Conservation (phyloP, 2,888 invertebrate genomes). For the Chloroclysta siterata region DNA sequence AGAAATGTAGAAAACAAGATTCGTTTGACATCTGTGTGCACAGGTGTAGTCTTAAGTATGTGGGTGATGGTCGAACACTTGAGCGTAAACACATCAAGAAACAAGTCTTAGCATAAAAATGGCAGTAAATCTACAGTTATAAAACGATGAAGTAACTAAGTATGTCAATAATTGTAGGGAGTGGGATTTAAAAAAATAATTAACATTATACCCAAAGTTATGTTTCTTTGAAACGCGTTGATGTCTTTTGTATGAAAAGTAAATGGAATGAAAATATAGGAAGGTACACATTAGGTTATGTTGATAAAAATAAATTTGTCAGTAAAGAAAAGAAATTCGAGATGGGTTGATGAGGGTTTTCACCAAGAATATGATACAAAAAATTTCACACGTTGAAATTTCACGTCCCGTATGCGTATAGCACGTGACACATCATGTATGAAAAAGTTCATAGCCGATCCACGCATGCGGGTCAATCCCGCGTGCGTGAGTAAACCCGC, state of each 20-base stretch:
- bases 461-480: no score
- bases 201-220: background rate
- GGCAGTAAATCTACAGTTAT: constrained; percentile 22
- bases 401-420: no score
- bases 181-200: background rate
- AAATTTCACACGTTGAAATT: no score
- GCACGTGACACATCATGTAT: no score
- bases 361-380: no score
- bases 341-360: no score
- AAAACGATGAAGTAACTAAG: constrained; percentile 4
- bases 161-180: background rate
- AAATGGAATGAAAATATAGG: no score
- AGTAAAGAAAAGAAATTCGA: no score
- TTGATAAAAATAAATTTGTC: no score
- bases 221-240: constrained; percentile 19
- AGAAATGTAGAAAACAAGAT: constrained; percentile 16
- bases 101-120: constrained; percentile 46
- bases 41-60: constrained; percentile 55
- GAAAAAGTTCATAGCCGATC: background rate
- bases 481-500: no score
- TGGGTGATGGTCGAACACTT: constrained; percentile 59
- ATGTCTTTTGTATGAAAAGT: constrained; percentile 14
- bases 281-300: no score
- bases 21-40: constrained; percentile 49
- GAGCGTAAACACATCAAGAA: constrained; percentile 29